These are phyloP conservation scores for Caenorhabditis sulstoni DNA, from an alignment of 2,888 invertebrate species.

Conservation along the genomic window DNA sequence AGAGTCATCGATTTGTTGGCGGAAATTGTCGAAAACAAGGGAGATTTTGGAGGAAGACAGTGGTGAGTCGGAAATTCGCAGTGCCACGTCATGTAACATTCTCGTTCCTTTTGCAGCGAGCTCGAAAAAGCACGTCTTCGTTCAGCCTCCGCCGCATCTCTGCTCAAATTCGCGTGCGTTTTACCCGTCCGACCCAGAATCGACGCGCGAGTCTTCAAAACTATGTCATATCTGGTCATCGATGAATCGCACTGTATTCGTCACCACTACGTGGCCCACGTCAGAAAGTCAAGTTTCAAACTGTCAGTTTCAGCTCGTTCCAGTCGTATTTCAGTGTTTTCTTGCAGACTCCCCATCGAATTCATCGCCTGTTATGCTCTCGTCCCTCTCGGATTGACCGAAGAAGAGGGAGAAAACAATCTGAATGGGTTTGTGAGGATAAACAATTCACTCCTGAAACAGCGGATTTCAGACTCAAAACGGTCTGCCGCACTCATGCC, in stretches of 20 bases:
- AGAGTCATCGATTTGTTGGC: slow-evolving; percentile 44
- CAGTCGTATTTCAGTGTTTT: slow-evolving; percentile 1
- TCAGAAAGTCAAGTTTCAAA: slow-evolving; percentile 24
- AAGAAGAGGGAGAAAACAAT: slow-evolving; percentile 46
- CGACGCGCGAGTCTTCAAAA: slow-evolving; percentile 24
- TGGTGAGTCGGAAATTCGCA: slow-evolving; percentile 19
- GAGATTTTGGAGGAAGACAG: slow-evolving; percentile 35
- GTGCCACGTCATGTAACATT: no score
- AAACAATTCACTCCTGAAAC: background rate
- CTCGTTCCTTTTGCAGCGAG: slow-evolving; percentile 33
- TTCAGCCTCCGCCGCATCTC: slow-evolving; percentile 36
- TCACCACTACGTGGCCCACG: slow-evolving; percentile 21
- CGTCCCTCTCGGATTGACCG: slow-evolving; percentile 23
- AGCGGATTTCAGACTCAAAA: slow-evolving; percentile 22
- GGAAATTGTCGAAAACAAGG: slow-evolving; percentile 47
- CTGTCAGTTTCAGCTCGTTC: slow-evolving; percentile 13
- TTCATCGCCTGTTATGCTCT: slow-evolving; percentile 51
- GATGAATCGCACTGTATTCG: slow-evolving; percentile 50
- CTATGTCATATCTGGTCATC: slow-evolving; percentile 32
- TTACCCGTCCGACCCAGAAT: slow-evolving; percentile 31
- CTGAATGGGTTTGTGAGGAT: slow-evolving; percentile 1
- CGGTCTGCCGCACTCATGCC: slow-evolving; percentile 20
- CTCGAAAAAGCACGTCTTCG: slow-evolving; percentile 60
- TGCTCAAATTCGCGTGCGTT: slow-evolving; percentile 47
- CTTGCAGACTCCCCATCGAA: slow-evolving; percentile 51